Base-by-base conservation (phyloP, 2,888 invertebrate species). In the Tholera decimalis region DNA sequence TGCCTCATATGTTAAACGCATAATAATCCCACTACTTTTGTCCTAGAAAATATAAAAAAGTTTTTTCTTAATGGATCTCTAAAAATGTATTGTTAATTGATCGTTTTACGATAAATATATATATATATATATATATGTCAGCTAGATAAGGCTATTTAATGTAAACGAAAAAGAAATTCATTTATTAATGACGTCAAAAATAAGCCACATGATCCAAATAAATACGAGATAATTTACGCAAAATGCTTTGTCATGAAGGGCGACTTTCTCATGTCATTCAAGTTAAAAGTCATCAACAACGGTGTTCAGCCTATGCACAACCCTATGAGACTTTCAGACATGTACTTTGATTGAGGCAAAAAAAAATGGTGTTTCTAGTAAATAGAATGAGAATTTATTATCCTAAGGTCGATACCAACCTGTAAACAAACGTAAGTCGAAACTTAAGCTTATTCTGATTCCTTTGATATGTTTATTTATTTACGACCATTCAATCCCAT, bases 31-130 rank as follows among this genome's bases (percentile, higher is more conserved):
- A 3, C 13, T 8, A 50, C n/a, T n/a, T 30, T 33, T 1, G 2
- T 13, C 13, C 61, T 55, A 28, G 28, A 55, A 55, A 28, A 30
- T 8, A 59, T n/a, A 28, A 43, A 51, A 30, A 5, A 15, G 11
- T 13, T 24, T 30, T 4, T 55, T 61, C 24, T 18, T 9, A 39
- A 30, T 47, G 57, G 61, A 56, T 56, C 61, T 39, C 61, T 56
- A 61, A 61, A 58, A 41, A 3, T 26, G 3, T 43, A 24, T 8
- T 18, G 15, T 51, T 22, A 9, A 8, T 41, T 24, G 58, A 51
- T 41, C n/a, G n/a, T 30, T 30, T 9, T 18, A 39, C 15, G n/a
- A n/a, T n/a, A 49, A 28, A 20, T 37, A 50, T 39, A 2, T 18
- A 47, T 37, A 41, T 41, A 24, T 24, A 59, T 41, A 30, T 33